A percentile compares a stretch with the other conserved stretches of the same genome.
Evolutionary conservation across 2,797 vertebrate species (phyloP).

Genomic region (Pangasius macronema): DNA sequence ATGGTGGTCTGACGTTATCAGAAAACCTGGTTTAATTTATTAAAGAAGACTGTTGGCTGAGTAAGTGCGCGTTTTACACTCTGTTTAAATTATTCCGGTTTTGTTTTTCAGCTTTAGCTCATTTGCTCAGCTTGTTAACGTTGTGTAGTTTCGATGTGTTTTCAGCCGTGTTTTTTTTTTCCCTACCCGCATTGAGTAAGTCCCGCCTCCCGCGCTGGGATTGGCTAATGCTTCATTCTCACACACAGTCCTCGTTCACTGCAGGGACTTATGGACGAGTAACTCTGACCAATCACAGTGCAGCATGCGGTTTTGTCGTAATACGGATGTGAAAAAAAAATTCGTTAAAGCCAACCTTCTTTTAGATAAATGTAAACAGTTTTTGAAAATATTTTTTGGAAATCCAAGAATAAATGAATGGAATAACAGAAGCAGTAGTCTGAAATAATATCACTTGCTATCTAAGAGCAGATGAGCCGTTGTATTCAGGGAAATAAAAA

Average conservation of each 20-base stretch:
- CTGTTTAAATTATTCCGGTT: background rate
- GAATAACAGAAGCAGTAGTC: background rate
- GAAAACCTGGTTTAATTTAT: background rate
- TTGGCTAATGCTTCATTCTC: background rate
- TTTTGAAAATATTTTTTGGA: background rate
- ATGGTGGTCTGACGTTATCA: background rate
- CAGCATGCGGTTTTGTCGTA: background rate
- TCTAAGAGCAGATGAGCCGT: background rate
- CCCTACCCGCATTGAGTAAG: background rate
- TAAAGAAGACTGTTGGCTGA: background rate
- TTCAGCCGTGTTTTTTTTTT: background rate
- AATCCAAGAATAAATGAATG: background rate
- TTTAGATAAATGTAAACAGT: background rate
- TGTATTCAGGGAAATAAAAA: background rate
- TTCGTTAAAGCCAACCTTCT: background rate
- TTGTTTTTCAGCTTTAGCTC: background rate
- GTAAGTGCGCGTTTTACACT: background rate
- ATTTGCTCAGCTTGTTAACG: background rate
- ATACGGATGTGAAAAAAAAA: background rate
- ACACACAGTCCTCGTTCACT: background rate
- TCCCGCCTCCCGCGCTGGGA: background rate
- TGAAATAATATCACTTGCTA: background rate
- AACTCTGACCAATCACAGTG: background rate
- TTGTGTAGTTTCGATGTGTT: conserved; percentile 6
- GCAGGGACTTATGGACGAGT: no score